These are phyloP conservation scores for Apodemus agrarius DNA, from an alignment of 2,797 vertebrate genomes.

Conservation along the genomic window DNA sequence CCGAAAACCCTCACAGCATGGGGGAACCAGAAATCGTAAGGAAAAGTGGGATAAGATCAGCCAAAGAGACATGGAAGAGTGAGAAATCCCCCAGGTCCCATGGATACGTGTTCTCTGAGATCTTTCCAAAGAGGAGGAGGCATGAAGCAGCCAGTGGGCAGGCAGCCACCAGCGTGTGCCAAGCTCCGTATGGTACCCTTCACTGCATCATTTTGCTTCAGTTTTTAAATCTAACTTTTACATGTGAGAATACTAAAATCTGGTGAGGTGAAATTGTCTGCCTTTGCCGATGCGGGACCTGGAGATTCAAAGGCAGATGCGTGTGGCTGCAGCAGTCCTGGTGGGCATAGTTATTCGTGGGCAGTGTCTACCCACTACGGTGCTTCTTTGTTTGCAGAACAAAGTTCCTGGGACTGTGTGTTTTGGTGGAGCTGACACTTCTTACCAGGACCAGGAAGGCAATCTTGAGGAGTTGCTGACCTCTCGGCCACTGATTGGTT, in stretches of 20 bases:
- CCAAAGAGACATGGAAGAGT: neutral
- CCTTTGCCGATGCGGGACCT: neutral
- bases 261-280: neutral
- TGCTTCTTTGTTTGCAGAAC: neutral
- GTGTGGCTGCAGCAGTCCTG: neutral
- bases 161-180: neutral
- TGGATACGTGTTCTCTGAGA: neutral
- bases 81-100: neutral
- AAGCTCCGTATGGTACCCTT: neutral
- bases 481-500: neutral
- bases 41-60: constrained; percentile 50
- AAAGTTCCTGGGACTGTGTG: neutral
- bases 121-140: neutral
- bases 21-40: constrained; percentile 26
- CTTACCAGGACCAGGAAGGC: neutral
- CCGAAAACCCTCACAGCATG: constrained; percentile 35
- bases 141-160: neutral
- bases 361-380: neutral
- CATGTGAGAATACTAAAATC: neutral
- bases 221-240: neutral
- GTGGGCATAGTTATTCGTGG: neutral
- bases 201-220: neutral
- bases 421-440: neutral
- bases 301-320: neutral
- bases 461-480: neutral